phyloP scores from a whole-genome alignment of 2,888 invertebrate species.

The Clistopyga incitator region DNA sequence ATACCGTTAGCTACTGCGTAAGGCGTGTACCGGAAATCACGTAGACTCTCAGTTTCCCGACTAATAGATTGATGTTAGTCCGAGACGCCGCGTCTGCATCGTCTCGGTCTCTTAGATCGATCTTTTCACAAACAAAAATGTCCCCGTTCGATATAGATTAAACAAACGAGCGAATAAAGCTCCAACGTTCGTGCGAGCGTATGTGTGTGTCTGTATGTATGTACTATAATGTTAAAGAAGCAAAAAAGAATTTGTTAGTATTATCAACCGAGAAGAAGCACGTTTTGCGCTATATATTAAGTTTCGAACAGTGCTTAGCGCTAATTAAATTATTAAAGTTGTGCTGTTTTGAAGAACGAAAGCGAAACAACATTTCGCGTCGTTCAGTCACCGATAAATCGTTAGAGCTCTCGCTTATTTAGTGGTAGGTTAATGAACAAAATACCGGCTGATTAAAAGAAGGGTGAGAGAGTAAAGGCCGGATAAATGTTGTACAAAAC shows the following conservation, averaged over 20 bases:
- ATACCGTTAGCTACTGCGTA: constrained; percentile 49
- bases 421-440: constrained; percentile 31
- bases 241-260: constrained; percentile 35
- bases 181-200: constrained; percentile 40
- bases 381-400: constrained; percentile 31
- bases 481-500: constrained; percentile 66
- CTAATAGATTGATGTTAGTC: constrained; percentile 29
- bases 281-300: constrained; percentile 52
- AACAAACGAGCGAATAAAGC: constrained; percentile 27
- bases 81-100: constrained; percentile 4
- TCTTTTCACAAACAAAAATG: constrained; percentile 4
- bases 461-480: constrained; percentile 38
- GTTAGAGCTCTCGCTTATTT: constrained; percentile 49
- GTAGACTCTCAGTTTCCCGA: constrained; percentile 46
- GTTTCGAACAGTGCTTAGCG: constrained; percentile 31
- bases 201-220: constrained; percentile 56
- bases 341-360: constrained; percentile 34
- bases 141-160: constrained; percentile 15
- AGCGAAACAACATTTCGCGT: constrained; percentile 28
- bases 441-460: constrained; percentile 27
- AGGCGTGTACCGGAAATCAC: constrained; percentile 35
- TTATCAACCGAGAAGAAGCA: constrained; percentile 37
- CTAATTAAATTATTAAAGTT: constrained; percentile 15
- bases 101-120: constrained; percentile 8
- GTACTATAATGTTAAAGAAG: constrained; percentile 53